Base-by-base conservation (phyloP, 1,140 invertebrate species). In the Armadillidium nasatum region DNA sequence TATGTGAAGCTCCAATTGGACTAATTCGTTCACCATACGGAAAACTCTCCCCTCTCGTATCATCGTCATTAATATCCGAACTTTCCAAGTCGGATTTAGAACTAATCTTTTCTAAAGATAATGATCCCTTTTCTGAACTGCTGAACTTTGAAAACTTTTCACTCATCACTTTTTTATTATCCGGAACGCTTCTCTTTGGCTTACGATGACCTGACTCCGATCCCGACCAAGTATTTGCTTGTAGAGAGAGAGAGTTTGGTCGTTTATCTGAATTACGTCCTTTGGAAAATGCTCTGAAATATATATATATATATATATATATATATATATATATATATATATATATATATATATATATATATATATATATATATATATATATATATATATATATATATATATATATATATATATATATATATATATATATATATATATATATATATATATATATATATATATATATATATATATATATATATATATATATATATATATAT, bases 1-100 rank as follows among this genome's bases (percentile, higher is more conserved):
- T 72, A 0, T 72, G 66, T 23, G 74, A 73, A 10, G 54, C 74
- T 10, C 71, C 74, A 23, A 79, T 22, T 44, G 78, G 78, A 66
- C 72, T 74, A 15, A n/a, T 33, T 22, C 77, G 66, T 44, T 78
- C 77, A n/a, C 44, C 77, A n/a, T 74, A 46, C 13, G 77, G 73
- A 22, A 68, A 22, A 21, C 19, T 9, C 13, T 13, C 70, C 23
- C 66, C 21, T 10, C 22, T 50, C 7, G 15, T 23, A 10, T 33
- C 44, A 6, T 71, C 73, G 9, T 54, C 69, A 46, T 44, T 68
- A 10, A 50, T 44, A 68, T 78, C 77, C 23, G 69, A 78, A 7
- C 50, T 60, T 60, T 60, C 50, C 11, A 60, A 60, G 19, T 60
- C 50, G 50, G 50, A 60, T 60, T 60, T 60, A 60, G 50, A 60